Percentiles rank a stretch among this genome's conserved stretches.
Conservation (phyloP, 92 coral and sea anemone genomes). For the Muricea muricata region DNA sequence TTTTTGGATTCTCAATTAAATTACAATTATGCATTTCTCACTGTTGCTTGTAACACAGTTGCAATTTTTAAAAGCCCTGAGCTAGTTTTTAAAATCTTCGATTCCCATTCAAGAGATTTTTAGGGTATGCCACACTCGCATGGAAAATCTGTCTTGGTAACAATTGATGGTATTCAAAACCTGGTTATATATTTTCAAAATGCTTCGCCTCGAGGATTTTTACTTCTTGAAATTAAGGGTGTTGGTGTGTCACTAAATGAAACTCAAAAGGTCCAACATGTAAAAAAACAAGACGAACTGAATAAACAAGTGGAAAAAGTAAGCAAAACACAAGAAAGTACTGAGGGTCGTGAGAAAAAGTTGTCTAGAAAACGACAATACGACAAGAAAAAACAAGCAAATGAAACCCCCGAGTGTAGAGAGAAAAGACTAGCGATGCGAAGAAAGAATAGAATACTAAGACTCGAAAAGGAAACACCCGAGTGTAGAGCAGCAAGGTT, state of each 20-base stretch:
- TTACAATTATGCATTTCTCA: not conserved
- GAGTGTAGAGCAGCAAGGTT: not conserved
- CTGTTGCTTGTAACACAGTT: not conserved
- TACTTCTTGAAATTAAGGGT: conserved; percentile 18
- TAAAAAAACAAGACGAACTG: conserved; percentile 6
- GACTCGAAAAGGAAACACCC: not conserved
- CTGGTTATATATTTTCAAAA: conserved; percentile 14
- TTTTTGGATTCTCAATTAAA: not conserved
- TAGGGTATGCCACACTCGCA: not conserved
- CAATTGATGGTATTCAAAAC: not conserved
- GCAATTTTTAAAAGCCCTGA: conserved; percentile 2
- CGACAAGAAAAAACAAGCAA: not conserved
- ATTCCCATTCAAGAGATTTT: conserved; percentile 15
- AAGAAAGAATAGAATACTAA: too few species aligned
- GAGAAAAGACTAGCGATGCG: conserved; percentile 31
- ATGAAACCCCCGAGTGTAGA: conserved; percentile 23
- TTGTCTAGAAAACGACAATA: not conserved
- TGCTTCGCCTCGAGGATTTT: conserved; percentile 3
- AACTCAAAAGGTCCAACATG: not conserved
- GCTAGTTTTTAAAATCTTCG: conserved; percentile 9
- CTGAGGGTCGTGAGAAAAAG: not conserved
- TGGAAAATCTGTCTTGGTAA: conserved; percentile 7
- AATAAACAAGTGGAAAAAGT: not conserved
- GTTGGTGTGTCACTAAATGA: not conserved
- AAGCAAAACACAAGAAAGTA: conserved; percentile 18